Evolutionary conservation across 35 echinoderm and acorn worm genomes (phyloP), one percentile per base, ranked within the genome.

Genomic region (Stichopus chloronotus): DNA sequence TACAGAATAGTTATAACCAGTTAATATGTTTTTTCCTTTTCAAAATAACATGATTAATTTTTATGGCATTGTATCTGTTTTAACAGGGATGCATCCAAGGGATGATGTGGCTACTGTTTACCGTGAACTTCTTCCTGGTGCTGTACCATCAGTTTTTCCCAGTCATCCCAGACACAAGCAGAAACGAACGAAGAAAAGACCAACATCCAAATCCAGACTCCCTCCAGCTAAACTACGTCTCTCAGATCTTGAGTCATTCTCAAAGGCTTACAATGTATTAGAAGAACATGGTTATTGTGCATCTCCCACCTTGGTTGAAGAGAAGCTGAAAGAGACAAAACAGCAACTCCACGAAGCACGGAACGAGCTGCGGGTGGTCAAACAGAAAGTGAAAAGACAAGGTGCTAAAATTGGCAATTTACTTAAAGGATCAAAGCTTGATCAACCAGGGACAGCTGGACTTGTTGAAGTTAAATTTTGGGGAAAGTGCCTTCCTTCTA

Each of bases 311-410:
- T 87, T 65, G 16, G 10, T 93, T 5, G 65, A 88, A 79, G 72
- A 79, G 12, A 94, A 90, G 56, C 71, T 94, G 56, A 82, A 89
- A 63, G 65, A 90, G 25, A 78, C 87, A 78, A 94, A 57, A 43
- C 55, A 90, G 25, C 63, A 94, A 83, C 87, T 94, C 43, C 76
- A 94, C 11, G 87, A 81, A n/a, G 87, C 76, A 58, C 69, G 86
- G 43, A 90, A 90, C 16, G 68, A 94, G 78, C 87, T 94, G 8
- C 55, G 72, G 89, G 93, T 94, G 2, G 72, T 89, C 11, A 94
- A 94, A 90, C 93, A 94, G 78, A 94, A 81, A 90, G 93, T 94
- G 58, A 94, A 94, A 63, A 72, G 87, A 78, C 87, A 79, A 94
- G 87, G 74, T 72, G 55, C 52, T 90, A 94, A 72, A 72, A 94